A percentile compares a stretch with the other conserved stretches of the same genome.
Conservation (phyloP, 2,797 vertebrate species). For the Gouania willdenowi region DNA sequence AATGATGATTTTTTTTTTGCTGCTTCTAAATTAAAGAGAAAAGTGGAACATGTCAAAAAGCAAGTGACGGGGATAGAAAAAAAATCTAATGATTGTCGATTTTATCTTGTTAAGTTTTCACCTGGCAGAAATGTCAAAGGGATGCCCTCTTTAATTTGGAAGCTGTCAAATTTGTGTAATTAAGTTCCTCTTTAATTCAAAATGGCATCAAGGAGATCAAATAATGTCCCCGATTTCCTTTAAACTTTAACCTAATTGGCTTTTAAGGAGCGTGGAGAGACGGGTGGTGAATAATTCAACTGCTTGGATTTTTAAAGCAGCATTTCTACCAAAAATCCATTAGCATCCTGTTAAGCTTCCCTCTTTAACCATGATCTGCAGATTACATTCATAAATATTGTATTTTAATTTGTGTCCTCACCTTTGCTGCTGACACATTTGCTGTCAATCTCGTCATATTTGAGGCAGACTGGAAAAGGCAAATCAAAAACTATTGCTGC, state of each 20-base stretch:
- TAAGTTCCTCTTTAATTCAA: constrained; percentile 52
- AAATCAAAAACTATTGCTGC: no score
- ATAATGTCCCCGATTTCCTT: constrained; percentile 48
- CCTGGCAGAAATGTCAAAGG: constrained; percentile 30
- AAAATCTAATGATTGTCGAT: constrained; percentile 23
- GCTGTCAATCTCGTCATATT: constrained; percentile 15
- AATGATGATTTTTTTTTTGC: no score
- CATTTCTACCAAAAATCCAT: constrained; percentile 37
- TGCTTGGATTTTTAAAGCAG: constrained; percentile 43
- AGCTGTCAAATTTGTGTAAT: constrained; percentile 52
- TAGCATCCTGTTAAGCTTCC: constrained; percentile 28
- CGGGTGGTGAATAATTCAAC: constrained; percentile 49
- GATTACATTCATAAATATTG: constrained; percentile 39
- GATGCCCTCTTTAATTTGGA: constrained; percentile 39
- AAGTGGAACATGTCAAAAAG: not conserved
- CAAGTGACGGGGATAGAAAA: not conserved
- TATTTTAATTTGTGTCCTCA: no score
- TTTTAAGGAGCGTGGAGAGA: constrained; percentile 50
- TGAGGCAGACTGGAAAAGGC: constrained; percentile 4
- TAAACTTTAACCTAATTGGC: constrained; percentile 54
- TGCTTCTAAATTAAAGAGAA: not conserved
- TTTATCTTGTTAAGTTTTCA: constrained; percentile 35
- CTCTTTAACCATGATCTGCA: constrained; percentile 17
- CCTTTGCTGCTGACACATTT: constrained; percentile 32
- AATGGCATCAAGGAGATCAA: constrained; percentile 58